Evolutionary conservation across 2,797 vertebrate species (phyloP).

Genomic region (Pogonophryne albipinna): DNA sequence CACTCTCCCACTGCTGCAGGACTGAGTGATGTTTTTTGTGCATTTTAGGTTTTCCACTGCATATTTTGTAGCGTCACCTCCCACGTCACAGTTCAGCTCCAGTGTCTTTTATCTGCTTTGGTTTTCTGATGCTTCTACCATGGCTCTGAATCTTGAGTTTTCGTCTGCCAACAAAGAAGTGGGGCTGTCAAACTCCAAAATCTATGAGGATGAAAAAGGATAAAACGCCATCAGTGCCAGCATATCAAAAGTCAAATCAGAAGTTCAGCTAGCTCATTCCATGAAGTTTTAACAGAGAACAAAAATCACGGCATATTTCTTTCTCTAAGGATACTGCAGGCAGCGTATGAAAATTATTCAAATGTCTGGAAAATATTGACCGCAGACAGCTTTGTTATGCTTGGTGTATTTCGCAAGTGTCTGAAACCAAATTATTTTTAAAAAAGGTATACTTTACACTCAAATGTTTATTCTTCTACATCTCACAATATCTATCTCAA

Average conservation of each 20-base stretch:
- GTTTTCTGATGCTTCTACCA: constrained; percentile 82
- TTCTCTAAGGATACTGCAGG: constrained; percentile 28
- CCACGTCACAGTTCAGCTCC: constrained; percentile 51
- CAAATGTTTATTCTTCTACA: not conserved
- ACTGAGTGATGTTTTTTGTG: constrained; percentile 39
- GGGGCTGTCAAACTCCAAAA: constrained; percentile 88
- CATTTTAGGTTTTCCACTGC: constrained; percentile 39
- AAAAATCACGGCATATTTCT: constrained; percentile 25
- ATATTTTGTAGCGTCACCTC: constrained; percentile 18
- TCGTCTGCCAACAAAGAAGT: constrained; percentile 83
- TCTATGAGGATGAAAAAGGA: constrained; percentile 70
- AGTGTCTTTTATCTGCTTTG: constrained; percentile 63
- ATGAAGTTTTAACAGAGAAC: not conserved
- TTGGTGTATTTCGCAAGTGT: constrained; percentile 11
- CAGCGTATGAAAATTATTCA: constrained; percentile 26
- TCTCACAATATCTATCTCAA: not conserved
- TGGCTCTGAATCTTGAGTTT: constrained; percentile 85
- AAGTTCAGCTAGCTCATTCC: constrained; percentile 8
- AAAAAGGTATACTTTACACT: not conserved
- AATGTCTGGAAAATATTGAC: constrained; percentile 36
- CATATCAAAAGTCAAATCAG: constrained; percentile 33
- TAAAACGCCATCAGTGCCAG: constrained; percentile 44
- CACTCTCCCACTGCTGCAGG: constrained; percentile 43
- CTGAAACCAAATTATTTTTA: constrained; percentile 1
- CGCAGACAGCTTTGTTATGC: constrained; percentile 22